Percentiles rank a stretch among this genome's conserved stretches.
These are phyloP conservation scores for Jaculus jaculus DNA, from an alignment of 2,113 vertebrate species.

Conservation along the genomic window DNA sequence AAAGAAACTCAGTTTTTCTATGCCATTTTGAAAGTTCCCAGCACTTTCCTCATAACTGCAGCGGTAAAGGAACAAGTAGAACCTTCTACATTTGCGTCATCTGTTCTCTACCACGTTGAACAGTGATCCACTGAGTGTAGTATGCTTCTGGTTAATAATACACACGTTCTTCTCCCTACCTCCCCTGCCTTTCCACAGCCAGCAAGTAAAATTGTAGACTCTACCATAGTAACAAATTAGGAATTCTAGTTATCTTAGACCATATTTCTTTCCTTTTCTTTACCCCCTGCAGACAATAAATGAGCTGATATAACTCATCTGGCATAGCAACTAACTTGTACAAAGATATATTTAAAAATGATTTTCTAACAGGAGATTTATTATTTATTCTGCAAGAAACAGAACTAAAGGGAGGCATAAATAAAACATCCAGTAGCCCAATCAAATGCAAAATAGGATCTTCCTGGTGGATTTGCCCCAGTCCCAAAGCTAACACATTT, in stretches of 20 bases:
- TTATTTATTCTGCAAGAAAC: neutral
- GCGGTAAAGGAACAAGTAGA: neutral
- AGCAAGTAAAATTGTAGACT: neutral
- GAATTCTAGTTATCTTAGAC: neutral
- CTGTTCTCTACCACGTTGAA: neutral
- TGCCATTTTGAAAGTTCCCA: neutral
- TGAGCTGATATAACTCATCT: neutral
- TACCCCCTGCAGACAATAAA: neutral
- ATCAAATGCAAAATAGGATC: neutral
- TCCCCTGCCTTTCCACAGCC: neutral
- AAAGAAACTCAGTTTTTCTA: neutral
- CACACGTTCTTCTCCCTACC: neutral
- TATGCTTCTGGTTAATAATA: neutral
- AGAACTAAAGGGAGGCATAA: neutral
- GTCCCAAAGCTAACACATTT: neutral
- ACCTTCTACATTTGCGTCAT: neutral
- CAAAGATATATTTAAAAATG: neutral
- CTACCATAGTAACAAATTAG: neutral
- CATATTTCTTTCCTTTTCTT: neutral
- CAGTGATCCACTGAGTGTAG: neutral
- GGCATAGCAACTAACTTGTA: neutral
- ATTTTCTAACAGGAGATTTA: neutral
- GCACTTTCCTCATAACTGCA: neutral
- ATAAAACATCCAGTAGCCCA: neutral
- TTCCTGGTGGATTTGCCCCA: neutral